A percentile compares a stretch with the other conserved stretches of the same genome.
phyloP scores from a whole-genome alignment of 2,888 invertebrate genomes.

The Brassicogethes aeneus region DNA sequence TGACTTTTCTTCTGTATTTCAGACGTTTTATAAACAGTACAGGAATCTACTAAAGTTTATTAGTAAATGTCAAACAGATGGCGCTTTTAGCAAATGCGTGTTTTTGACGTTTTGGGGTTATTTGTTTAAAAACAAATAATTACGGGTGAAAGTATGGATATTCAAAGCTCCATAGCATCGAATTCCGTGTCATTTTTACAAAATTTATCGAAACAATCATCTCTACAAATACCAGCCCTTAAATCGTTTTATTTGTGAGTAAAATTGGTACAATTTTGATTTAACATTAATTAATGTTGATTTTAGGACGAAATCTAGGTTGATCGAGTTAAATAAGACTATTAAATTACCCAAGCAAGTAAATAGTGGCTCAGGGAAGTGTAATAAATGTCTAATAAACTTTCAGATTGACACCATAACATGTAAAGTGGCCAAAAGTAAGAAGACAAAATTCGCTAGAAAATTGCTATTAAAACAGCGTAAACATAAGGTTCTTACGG shows the following conservation, averaged over 20 bases:
- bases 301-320: slow-evolving; percentile 16
- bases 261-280: not conserved
- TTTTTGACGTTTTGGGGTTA: too few relatives aligned
- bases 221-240: slow-evolving; percentile 12
- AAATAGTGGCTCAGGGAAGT: slow-evolving; percentile 13
- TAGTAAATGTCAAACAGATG: too few relatives aligned
- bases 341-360: slow-evolving; percentile 13
- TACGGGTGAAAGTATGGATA: too few relatives aligned
- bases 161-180: too few relatives aligned
- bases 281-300: not conserved
- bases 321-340: slow-evolving; percentile 13
- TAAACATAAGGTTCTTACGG: slow-evolving; percentile 12
- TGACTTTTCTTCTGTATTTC: too few relatives aligned
- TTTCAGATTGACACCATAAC: slow-evolving; percentile 13
- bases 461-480: slow-evolving; percentile 18
- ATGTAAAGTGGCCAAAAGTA: slow-evolving; percentile 11
- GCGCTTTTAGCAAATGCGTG: too few relatives aligned
- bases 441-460: slow-evolving; percentile 15
- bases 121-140: too few relatives aligned
- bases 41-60: too few relatives aligned
- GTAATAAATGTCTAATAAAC: slow-evolving; percentile 21
- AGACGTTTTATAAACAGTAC: too few relatives aligned
- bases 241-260: slow-evolving; percentile 25
- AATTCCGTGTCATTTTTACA: slow-evolving; percentile 2
- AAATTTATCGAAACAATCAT: slow-evolving; percentile 10